Conservation (phyloP, 1,140 invertebrate species). For the Papilio dardanus region DNA sequence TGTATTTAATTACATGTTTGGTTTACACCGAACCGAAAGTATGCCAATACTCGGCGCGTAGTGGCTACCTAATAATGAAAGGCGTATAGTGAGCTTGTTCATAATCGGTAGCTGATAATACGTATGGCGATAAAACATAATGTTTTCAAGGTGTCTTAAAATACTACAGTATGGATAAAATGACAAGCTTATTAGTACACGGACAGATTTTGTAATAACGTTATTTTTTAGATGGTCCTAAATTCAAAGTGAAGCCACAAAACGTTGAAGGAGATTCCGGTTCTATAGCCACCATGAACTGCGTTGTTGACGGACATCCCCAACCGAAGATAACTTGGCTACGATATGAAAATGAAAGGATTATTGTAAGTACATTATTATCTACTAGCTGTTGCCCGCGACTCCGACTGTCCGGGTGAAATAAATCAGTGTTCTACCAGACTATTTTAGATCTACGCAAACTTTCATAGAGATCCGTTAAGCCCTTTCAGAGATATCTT, state of each 20-base stretch:
- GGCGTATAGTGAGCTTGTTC: neutral
- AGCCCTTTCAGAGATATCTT: too few species aligned
- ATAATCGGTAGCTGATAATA: neutral
- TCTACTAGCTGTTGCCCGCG: too few species aligned
- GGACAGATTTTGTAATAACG: neutral
- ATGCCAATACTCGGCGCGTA: neutral
- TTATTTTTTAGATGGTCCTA: slow-evolving; percentile 90
- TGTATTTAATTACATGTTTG: too few species aligned
- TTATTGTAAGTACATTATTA: slow-evolving; percentile 61
- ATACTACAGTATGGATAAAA: too few species aligned
- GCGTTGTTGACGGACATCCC: slow-evolving; percentile 95
- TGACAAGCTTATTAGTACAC: neutral
- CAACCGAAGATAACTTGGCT: slow-evolving; percentile 94
- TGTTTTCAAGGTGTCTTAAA: neutral
- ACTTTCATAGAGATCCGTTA: too few species aligned
- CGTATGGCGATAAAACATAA: too few species aligned
- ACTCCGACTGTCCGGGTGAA: too few species aligned
- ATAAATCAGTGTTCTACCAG: too few species aligned
- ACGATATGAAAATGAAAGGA: slow-evolving; percentile 84
- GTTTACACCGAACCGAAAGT: too few species aligned
- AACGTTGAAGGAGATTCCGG: slow-evolving; percentile 92
- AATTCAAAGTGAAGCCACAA: slow-evolving; percentile 88
- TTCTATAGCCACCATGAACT: slow-evolving; percentile 88
- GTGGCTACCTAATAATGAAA: neutral
- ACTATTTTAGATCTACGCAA: too few species aligned